These are phyloP conservation scores for Heteromormyrus szaboi DNA, from an alignment of 2,797 vertebrate genomes.

Conservation along the genomic window DNA sequence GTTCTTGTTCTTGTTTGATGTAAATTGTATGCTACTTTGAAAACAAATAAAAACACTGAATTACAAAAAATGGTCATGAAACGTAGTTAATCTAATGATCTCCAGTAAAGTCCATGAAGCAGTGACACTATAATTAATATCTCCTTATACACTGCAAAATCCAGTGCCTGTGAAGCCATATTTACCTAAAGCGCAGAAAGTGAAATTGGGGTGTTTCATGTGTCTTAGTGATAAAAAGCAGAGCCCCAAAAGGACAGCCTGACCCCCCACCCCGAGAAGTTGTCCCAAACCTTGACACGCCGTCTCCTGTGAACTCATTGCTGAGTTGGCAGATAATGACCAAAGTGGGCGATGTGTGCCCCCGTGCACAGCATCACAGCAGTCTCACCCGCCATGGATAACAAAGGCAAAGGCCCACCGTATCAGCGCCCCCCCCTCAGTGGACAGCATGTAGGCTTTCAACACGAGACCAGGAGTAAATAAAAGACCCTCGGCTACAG, in stretches of 20 bases:
- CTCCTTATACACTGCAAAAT: conserved; percentile 15
- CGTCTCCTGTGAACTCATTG: not conserved
- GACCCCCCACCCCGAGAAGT: not conserved
- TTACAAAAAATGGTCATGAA: conserved; percentile 9
- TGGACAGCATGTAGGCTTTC: not conserved
- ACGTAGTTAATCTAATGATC: conserved; percentile 21
- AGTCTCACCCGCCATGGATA: not conserved
- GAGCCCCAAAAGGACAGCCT: not conserved
- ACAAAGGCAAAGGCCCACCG: not conserved
- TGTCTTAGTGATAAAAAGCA: not conserved
- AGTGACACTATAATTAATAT: conserved; percentile 21
- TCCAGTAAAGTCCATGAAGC: conserved; percentile 13
- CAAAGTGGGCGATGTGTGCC: not conserved
- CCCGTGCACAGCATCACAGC: not conserved
- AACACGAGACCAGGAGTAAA: not conserved
- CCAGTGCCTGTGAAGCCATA: not conserved
- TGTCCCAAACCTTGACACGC: not conserved
- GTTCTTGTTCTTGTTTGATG: too few species aligned
- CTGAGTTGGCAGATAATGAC: not conserved
- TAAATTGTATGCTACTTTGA: too few species aligned
- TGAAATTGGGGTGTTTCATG: not conserved
- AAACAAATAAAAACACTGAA: too few species aligned
- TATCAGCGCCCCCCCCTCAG: not conserved
- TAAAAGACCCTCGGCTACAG: not conserved
- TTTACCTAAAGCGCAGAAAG: not conserved